phyloP scores from a whole-genome alignment of 2,888 invertebrate genomes.

The Drosophila kambysellisi region DNA sequence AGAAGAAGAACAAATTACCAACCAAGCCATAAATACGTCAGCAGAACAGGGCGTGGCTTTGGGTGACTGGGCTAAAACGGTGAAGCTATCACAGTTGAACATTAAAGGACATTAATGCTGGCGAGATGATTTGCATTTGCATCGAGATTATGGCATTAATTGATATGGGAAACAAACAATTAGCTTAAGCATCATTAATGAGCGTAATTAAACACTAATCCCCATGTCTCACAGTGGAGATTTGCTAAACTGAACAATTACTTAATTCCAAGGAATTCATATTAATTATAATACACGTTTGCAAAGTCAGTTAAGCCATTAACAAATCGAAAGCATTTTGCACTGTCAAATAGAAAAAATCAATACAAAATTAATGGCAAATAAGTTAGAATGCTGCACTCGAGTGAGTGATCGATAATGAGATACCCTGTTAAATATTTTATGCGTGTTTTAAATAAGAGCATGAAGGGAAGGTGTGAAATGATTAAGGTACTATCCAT shows the following conservation, averaged over 20 bases:
- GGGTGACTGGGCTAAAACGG: conserved; percentile 49
- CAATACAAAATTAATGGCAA: conserved; percentile 17
- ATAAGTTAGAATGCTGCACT: background rate
- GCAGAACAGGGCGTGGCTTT: conserved; percentile 45
- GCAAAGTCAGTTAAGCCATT: conserved; percentile 13
- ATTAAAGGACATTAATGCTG: conserved; percentile 47
- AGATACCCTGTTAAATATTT: background rate
- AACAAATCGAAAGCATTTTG: conserved; percentile 23
- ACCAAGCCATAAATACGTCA: conserved; percentile 64
- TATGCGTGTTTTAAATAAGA: background rate
- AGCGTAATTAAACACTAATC: background rate
- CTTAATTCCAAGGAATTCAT: conserved; percentile 1
- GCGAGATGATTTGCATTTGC: conserved; percentile 49
- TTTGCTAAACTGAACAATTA: background rate
- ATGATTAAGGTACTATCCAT: too few relatives aligned
- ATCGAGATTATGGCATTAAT: conserved; percentile 37
- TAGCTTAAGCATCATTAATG: conserved; percentile 27
- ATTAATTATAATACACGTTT: background rate
- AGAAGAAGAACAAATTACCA: conserved; percentile 11
- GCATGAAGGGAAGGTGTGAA: too few relatives aligned
- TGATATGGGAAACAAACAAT: conserved; percentile 41
- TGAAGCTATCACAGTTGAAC: conserved; percentile 46
- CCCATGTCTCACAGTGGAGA: background rate
- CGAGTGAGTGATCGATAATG: background rate
- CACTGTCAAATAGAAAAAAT: background rate